A percentile compares a stretch with the other conserved stretches of the same genome.
Evolutionary conservation across 2,113 vertebrate species (phyloP).

Genomic region (Diphyllodes magnificus): DNA sequence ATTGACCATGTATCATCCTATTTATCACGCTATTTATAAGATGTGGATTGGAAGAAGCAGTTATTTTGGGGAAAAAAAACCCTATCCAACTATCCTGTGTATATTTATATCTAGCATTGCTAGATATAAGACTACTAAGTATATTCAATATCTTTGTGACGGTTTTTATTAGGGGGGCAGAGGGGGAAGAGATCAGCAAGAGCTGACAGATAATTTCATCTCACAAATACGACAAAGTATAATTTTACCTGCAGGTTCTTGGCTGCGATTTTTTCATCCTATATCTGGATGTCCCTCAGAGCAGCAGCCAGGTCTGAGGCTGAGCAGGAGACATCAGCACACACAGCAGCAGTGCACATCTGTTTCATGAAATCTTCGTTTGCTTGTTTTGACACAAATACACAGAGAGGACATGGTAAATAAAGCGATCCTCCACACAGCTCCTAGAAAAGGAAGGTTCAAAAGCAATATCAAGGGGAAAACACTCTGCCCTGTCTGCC

Average conservation of each 20-base stretch:
- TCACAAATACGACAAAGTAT: conserved; percentile 50
- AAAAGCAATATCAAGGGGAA: not conserved
- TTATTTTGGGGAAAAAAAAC: not conserved
- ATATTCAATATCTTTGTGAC: conserved; percentile 17
- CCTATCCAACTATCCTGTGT: not conserved
- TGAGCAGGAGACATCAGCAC: conserved; percentile 58
- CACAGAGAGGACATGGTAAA: not conserved
- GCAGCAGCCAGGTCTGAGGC: conserved; percentile 75
- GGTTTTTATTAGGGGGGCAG: not conserved
- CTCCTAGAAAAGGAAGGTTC: not conserved
- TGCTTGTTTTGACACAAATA: conserved; percentile 65
- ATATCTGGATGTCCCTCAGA: conserved; percentile 79
- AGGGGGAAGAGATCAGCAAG: conserved; percentile 8
- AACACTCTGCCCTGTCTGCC: not conserved
- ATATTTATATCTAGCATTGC: not conserved
- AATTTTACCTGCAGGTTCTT: conserved; percentile 86
- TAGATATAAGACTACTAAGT: not conserved
- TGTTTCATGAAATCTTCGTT: conserved; percentile 76
- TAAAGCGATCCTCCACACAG: not conserved
- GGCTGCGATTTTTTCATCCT: conserved; percentile 77
- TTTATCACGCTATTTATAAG: not conserved
- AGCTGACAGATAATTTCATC: conserved; percentile 66
- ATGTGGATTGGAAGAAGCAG: not conserved
- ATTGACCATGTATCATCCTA: not conserved
- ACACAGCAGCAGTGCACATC: conserved; percentile 67